phyloP scores from a whole-genome alignment of 1,140 invertebrate species.

The Drosophila prosaltans region DNA sequence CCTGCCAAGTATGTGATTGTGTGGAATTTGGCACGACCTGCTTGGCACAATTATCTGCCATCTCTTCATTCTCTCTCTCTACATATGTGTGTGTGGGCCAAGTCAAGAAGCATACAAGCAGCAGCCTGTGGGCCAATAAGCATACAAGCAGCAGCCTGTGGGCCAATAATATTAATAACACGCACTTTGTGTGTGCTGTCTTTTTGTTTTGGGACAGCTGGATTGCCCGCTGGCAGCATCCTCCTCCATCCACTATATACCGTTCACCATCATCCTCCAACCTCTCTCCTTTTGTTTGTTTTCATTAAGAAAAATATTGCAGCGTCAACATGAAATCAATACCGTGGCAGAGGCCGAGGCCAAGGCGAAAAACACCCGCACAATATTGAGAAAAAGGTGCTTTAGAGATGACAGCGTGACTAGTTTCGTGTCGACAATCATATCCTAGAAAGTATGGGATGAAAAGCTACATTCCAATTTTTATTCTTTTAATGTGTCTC shows the following conservation, averaged over 20 bases:
- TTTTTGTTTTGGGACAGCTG: slow-evolving; percentile 34
- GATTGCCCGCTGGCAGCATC: slow-evolving; percentile 45
- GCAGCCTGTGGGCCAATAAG: slow-evolving; percentile 25
- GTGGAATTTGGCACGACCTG: slow-evolving; percentile 79
- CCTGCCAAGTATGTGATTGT: slow-evolving; percentile 32
- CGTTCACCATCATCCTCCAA: slow-evolving; percentile 23
- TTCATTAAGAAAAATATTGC: slow-evolving; percentile 81
- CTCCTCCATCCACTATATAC: slow-evolving; percentile 38
- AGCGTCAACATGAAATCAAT: slow-evolving; percentile 82
- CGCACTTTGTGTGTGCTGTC: slow-evolving; percentile 70
- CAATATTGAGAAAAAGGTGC: slow-evolving; percentile 27
- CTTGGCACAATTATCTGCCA: slow-evolving; percentile 70
- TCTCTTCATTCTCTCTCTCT: slow-evolving; percentile 50
- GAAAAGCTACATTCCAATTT: no score
- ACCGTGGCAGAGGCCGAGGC: slow-evolving; percentile 59
- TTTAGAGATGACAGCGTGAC: slow-evolving; percentile 32
- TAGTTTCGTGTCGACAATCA: not conserved
- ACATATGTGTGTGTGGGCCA: slow-evolving; percentile 31
- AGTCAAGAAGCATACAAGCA: slow-evolving; percentile 29
- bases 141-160: slow-evolving; percentile 56
- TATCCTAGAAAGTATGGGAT: no score
- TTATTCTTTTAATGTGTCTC: no score
- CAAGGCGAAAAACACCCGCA: slow-evolving; percentile 72
- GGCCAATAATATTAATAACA: slow-evolving; percentile 81
- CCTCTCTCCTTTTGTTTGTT: slow-evolving; percentile 68